Base-by-base conservation (phyloP, 1,140 invertebrate species). In the Drosophila quadrilineata region DNA sequence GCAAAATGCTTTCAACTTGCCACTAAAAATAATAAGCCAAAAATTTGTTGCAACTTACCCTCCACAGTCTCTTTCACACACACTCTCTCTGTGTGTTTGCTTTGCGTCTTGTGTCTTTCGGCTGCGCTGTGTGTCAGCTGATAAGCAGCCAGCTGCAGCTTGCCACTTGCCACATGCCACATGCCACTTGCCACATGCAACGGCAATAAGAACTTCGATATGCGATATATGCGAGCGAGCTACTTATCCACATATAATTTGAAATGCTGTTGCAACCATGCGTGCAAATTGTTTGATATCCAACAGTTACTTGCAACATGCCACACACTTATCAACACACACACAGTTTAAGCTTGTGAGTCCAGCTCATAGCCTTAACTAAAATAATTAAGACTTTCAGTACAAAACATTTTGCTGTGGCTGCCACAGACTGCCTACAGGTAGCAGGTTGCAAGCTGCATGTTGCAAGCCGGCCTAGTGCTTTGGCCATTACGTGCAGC, bases 331-430 rank as follows among this genome's bases (percentile, higher is more conserved):
- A 2, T 26, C 43, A 6, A 17, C 5, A 22, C 19, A 5, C 12
- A n/a, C 2, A 14, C 6, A 29, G 12, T 29, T 9, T 9, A 14
- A 3, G 19, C 16, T 16, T n/a, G n/a, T n/a, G n/a, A n/a, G n/a
- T n/a, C n/a, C n/a, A n/a, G n/a, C n/a, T n/a, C n/a, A n/a, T n/a
- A n/a, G n/a, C n/a, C n/a, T n/a, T n/a, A n/a, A n/a, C n/a, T 69
- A 58, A 69, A 72, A 77, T 77, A 72, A 77, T 77, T 77, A 72
- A 77, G 74, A 77, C 68, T 76, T 77, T 60, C 69, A 60, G 73
- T 75, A 49, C 53, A n/a, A n/a, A n/a, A n/a, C n/a, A n/a, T n/a
- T n/a, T n/a, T n/a, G n/a, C n/a, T n/a, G n/a, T n/a, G 31, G 12
- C 16, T 8, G 35, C 29, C 21, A 14, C 41, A 4, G 12, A 53